Evolutionary conservation across 2,888 invertebrate species (phyloP), one percentile per base, ranked within the genome.

Genomic region (Nemotelus pantherinus): DNA sequence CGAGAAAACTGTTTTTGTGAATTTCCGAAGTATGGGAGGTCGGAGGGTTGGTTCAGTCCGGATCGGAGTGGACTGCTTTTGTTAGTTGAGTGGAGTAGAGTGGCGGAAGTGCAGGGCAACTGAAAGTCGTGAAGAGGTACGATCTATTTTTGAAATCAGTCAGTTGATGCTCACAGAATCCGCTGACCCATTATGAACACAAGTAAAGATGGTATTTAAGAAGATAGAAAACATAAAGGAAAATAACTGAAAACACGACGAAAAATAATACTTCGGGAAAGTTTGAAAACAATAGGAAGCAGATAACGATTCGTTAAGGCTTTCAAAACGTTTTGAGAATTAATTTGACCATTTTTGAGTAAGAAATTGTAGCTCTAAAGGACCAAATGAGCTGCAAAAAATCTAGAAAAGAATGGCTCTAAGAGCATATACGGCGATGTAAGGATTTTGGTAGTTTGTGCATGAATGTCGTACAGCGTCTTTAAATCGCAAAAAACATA

Each of bases 141-240:
- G 45, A 55, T 4, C 44, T 55, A 70, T 63, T 60, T 63, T 60
- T 39, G 63, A 60, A 60, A 74, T 74, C 63, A 60, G 74, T 60
- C 60, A 48, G 74, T 48, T 50, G 57, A 74, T 25, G 47, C 50
- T 60, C 48, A 74, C 48, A 63, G 48, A 74, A 48, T 74, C 63
- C 63, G 50, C 41, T 74, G 72, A 44, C 48, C 67, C 67, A 50
- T 48, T 47, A 48, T 25, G 9, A 41, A n/a, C 4, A 39, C 10
- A 50, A 25, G 47, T 39, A 9, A 25, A n/a, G 47, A 50, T 3
- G 7, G 41, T 25, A 4, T 7, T 41, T 3, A 7, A 39, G 48
- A n/a, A 44, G 45, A 7, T 3, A 25, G 67, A 47, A 47, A 68
- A 47, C 6, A 50, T 50, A 63, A 63, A 10, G 41, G 9, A 63